A percentile compares a stretch with the other conserved stretches of the same genome.
Evolutionary conservation across 2,113 vertebrate species (phyloP).

Genomic region (Dasyurus viverrinus): DNA sequence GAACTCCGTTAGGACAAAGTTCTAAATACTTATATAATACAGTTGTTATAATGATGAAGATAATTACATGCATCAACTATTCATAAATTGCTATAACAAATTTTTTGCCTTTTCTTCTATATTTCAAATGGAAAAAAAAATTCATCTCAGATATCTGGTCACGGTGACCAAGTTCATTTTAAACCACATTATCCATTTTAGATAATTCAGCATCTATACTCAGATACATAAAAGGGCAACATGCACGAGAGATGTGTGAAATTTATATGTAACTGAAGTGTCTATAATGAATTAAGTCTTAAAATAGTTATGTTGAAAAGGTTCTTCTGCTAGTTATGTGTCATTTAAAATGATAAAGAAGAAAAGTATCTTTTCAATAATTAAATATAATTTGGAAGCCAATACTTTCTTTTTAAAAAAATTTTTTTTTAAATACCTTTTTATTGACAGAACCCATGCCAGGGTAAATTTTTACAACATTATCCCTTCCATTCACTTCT

Average conservation of each 20-base stretch:
- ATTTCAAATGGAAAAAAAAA: constrained; percentile 23
- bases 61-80: not conserved
- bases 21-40: constrained; percentile 2
- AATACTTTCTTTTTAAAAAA: too few species aligned
- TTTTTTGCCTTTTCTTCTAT: not conserved
- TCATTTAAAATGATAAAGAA: constrained; percentile 25
- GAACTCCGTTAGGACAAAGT: constrained; percentile 3
- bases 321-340: constrained; percentile 25
- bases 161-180: constrained; percentile 56
- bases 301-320: constrained; percentile 47
- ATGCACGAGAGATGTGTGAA: constrained; percentile 56
- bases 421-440: too few species aligned
- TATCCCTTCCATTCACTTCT: too few species aligned
- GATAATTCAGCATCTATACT: not conserved
- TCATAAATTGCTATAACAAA: not conserved
- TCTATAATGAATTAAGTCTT: constrained; percentile 31
- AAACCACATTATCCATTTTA: constrained; percentile 51
- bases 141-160: constrained; percentile 50
- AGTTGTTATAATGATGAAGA: not conserved
- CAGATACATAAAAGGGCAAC: constrained; percentile 40
- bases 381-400: not conserved
- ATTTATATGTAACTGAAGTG: constrained; percentile 44
- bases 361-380: not conserved
- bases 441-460: too few species aligned
- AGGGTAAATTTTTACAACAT: too few species aligned